Evolutionary conservation across 1,140 invertebrate species (phyloP).

Genomic region (Uloborus diversus): DNA sequence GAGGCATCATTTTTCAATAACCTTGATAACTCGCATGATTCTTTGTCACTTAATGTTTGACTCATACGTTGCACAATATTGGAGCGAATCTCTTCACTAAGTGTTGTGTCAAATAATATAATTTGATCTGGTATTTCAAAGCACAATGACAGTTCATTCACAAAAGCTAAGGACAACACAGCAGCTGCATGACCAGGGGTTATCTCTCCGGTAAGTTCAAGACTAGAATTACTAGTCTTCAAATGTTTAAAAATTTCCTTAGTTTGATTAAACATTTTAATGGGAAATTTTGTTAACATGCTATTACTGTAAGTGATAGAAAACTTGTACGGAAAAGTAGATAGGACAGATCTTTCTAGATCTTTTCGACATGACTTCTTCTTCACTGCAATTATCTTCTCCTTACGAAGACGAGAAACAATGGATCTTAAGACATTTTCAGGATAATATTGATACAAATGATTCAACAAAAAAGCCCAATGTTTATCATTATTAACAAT

Average conservation of each 20-base stretch:
- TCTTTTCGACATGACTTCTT: constrained; percentile 24
- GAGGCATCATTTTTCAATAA: not conserved
- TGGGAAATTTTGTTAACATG: constrained; percentile 30
- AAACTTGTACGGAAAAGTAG: constrained; percentile 54
- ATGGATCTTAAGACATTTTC: constrained; percentile 71
- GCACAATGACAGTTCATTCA: constrained; percentile 66
- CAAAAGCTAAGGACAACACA: constrained; percentile 61
- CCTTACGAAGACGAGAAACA: constrained; percentile 69
- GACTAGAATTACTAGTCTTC: not conserved
- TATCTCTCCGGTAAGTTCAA: constrained; percentile 48
- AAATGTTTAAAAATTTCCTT: constrained; percentile 7
- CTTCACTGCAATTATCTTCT: constrained; percentile 69
- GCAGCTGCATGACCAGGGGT: constrained; percentile 62
- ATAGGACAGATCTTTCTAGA: constrained; percentile 55
- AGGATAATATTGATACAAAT: constrained; percentile 76
- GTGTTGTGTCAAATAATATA: constrained; percentile 70
- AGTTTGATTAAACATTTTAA: constrained; percentile 23
- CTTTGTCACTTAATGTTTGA: not conserved
- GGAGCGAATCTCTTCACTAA: constrained; percentile 41
- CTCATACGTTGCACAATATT: constrained; percentile 32
- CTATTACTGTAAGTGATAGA: constrained; percentile 43
- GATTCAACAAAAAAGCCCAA: constrained; percentile 75
- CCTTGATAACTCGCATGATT: constrained; percentile 10
- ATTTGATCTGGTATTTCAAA: constrained; percentile 72
- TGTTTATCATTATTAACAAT: constrained; percentile 71